Conservation (phyloP, 1,140 invertebrate genomes). For the Drosophila tristis region DNA sequence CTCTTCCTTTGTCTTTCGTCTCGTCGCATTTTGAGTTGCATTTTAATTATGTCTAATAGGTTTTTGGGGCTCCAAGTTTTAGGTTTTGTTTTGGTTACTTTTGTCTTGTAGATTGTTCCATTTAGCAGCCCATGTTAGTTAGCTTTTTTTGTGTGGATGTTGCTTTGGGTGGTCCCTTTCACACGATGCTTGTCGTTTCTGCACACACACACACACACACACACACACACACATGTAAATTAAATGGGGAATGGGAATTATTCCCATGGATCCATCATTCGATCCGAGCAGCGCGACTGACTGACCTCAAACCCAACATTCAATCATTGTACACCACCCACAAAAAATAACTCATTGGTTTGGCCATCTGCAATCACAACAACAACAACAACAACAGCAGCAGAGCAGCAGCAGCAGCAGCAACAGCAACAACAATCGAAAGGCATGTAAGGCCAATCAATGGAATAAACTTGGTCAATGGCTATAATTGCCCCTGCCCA, state of each 20-base stretch:
- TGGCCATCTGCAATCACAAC: constrained; percentile 61
- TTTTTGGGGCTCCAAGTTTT: constrained; percentile 7
- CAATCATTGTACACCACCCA: constrained; percentile 77
- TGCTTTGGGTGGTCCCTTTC: constrained; percentile 60
- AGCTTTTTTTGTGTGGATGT: constrained; percentile 20
- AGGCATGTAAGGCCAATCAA: constrained; percentile 76
- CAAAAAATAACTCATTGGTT: constrained; percentile 46
- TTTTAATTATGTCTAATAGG: constrained; percentile 75
- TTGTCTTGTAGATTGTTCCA: constrained; percentile 49
- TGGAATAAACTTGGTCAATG: constrained; percentile 73
- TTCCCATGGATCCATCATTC: constrained; percentile 78
- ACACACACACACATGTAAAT: neutral
- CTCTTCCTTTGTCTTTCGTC: constrained; percentile 38
- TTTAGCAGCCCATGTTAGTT: constrained; percentile 60
- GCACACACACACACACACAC: constrained; percentile 25
- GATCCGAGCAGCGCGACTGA: neutral
- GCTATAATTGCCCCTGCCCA: constrained; percentile 61
- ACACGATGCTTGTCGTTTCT: constrained; percentile 33
- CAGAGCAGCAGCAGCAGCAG: constrained; percentile 22
- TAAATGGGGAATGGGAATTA: constrained; percentile 19
- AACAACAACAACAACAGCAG: constrained; percentile 3
- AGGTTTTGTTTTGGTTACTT: neutral
- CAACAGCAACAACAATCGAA: constrained; percentile 28
- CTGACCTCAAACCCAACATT: constrained; percentile 62
- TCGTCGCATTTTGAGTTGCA: constrained; percentile 46